A percentile compares a stretch with the other conserved stretches of the same genome.
Evolutionary conservation across 2,113 vertebrate species (phyloP).

Genomic region (rabbit (Oryctolagus cuniculus)): DNA sequence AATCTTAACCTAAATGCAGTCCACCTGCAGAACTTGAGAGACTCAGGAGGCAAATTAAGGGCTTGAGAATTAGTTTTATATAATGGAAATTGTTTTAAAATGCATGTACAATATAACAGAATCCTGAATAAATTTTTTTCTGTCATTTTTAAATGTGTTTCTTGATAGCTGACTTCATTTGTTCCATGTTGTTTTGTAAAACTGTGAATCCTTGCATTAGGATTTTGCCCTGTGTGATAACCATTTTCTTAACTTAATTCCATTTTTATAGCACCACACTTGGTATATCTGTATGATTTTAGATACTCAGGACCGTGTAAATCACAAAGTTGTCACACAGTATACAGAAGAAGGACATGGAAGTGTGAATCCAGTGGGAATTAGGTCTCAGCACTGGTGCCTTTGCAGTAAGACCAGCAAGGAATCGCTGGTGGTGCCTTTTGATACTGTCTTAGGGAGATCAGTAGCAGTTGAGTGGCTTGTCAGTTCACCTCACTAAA

Average conservation of each 20-base stretch:
- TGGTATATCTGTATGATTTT: not conserved
- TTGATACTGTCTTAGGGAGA: not conserved
- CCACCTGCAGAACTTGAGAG: not conserved
- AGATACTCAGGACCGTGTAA: not conserved
- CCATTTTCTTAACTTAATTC: not conserved
- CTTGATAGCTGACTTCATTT: slow-evolving; percentile 39
- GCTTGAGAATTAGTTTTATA: slow-evolving; percentile 30
- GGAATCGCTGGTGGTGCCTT: not conserved
- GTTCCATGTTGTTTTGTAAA: not conserved
- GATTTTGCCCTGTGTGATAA: not conserved
- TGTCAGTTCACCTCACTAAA: not conserved
- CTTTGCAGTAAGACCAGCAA: not conserved
- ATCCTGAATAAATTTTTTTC: slow-evolving; percentile 9
- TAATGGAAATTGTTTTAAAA: not conserved
- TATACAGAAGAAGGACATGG: not conserved
- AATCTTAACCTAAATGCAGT: not conserved
- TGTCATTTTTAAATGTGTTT: slow-evolving; percentile 1
- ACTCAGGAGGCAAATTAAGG: not conserved
- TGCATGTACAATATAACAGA: not conserved
- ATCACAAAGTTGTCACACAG: not conserved
- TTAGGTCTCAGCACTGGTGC: not conserved
- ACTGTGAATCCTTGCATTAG: not conserved
- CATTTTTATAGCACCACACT: not conserved
- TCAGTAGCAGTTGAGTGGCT: not conserved
- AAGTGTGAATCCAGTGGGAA: not conserved